phyloP scores from a whole-genome alignment of 1,140 invertebrate species.

The Papilio dardanus region DNA sequence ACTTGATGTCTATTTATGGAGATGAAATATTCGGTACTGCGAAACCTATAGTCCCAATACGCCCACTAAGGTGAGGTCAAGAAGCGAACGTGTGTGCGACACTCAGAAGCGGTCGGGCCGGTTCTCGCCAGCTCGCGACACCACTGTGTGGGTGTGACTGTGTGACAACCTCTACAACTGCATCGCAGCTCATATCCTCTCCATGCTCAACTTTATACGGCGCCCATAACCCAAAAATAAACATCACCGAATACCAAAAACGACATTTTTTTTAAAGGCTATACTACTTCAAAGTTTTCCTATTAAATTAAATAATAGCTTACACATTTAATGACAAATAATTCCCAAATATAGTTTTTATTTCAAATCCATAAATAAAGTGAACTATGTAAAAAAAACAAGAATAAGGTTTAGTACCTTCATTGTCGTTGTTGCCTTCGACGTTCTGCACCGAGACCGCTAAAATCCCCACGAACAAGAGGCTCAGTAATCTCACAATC shows the following conservation, averaged over 20 bases:
- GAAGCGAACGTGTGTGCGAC: constrained; percentile 28
- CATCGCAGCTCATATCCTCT: not conserved
- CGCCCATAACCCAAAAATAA: constrained; percentile 5
- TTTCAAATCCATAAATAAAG: constrained; percentile 20
- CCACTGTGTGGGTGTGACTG: not conserved
- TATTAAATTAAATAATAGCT: not conserved
- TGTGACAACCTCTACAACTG: constrained; percentile 19
- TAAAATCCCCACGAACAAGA: constrained; percentile 77
- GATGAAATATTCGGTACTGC: constrained; percentile 19
- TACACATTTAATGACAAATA: not conserved
- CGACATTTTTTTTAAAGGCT: not conserved
- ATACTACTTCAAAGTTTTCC: not conserved
- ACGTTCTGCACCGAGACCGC: constrained; percentile 70
- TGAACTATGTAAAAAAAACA: constrained; percentile 54
- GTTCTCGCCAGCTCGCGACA: constrained; percentile 24
- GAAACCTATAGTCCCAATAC: constrained; percentile 27
- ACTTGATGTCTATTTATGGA: constrained; percentile 4
- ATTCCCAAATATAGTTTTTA: not conserved
- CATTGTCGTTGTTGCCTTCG: constrained; percentile 78
- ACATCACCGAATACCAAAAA: constrained; percentile 5
- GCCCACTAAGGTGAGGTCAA: constrained; percentile 31
- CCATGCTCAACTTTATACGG: not conserved
- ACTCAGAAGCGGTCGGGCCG: constrained; percentile 33
- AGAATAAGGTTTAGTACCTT: constrained; percentile 69
- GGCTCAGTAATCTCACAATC: constrained; percentile 79